Percentiles rank a stretch among this genome's conserved stretches.
These are phyloP conservation scores for Hypocryptadius cinnamomeus DNA, from an alignment of 2,113 vertebrate species.

Conservation along the genomic window DNA sequence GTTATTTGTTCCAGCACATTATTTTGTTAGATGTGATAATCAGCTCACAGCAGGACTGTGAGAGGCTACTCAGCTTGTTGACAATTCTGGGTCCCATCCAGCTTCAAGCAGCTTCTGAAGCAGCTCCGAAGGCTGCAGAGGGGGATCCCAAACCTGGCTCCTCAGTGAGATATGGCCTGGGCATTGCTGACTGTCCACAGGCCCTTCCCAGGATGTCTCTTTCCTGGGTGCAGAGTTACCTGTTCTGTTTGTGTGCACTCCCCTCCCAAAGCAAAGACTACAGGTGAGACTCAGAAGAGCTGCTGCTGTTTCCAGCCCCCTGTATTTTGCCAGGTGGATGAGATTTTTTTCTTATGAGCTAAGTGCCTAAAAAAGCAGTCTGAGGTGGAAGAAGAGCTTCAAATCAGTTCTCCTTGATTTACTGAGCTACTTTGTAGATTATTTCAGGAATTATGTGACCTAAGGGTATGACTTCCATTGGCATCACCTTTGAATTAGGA, in stretches of 20 bases:
- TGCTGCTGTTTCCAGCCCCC: neutral
- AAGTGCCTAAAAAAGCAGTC: neutral
- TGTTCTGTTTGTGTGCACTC: neutral
- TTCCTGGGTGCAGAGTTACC: neutral
- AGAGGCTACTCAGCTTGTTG: slow-evolving; percentile 52
- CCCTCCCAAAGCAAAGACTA: neutral
- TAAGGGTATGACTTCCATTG: neutral
- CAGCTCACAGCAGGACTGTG: slow-evolving; percentile 49
- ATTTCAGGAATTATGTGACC: slow-evolving; percentile 25
- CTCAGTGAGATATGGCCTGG: neutral
- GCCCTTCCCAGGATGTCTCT: neutral
- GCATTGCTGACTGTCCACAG: neutral
- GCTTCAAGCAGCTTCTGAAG: slow-evolving; percentile 44
- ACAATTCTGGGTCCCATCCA: slow-evolving; percentile 45
- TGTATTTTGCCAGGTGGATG: neutral
- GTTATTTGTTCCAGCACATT: slow-evolving; percentile 67
- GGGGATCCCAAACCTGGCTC: neutral
- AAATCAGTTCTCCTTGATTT: neutral
- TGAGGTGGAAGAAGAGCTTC: neutral
- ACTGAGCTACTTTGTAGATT: neutral
- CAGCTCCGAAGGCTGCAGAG: slow-evolving; percentile 23
- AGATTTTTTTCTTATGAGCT: neutral
- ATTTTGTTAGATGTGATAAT: slow-evolving; percentile 63
- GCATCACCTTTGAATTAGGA: neutral
- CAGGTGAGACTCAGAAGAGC: neutral